Evolutionary conservation across 2,888 invertebrate species (phyloP), one percentile per base, ranked within the genome.

Genomic region (Sarcophaga caerulescens): DNA sequence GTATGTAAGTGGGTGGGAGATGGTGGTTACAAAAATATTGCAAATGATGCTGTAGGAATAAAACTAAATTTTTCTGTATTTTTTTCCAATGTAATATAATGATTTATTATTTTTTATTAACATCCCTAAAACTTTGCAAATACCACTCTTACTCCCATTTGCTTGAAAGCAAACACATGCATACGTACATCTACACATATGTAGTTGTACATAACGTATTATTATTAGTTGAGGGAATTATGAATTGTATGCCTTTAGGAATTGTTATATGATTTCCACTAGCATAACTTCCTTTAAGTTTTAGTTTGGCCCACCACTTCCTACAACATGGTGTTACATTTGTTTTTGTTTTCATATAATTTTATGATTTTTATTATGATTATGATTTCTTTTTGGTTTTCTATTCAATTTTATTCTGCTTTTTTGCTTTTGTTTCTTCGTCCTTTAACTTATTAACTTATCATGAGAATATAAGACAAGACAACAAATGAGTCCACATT

Each of bases 101-200:
- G 86, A 86, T 86, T 86, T 86, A 86, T 86, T 66, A 81, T 84
- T 84, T 86, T 85, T 81, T 86, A 81, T 84, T 81, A 81, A 86
- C 81, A 84, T 78, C 70, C 84, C 78, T 66, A 57, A 75, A 75
- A 84, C 81, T 84, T 83, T 57, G 70, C 78, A 35, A 35, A 35
- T 52, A 75, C 82, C 84, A 63, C 82, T 44, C 60, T 52, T 52
- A 47, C 57, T 4, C 45, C 52, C 52, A 74, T 23, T 8, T 5
- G n/a, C 12, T n/a, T 6, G n/a, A 25, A 19, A 3, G 12, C 1
- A 69, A 35, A 23, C 23, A n/a, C n/a, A 21, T 45, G 8, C 52
- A 76, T 21, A 63, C 63, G 45, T 14, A 17, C 17, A 52, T 52
- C 10, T 35, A 8, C 35, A 35, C 35, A 35, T 35, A 35, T 35